Evolutionary conservation across 2,888 invertebrate genomes (phyloP), one percentile per base, ranked within the genome.

Genomic region (Nemotelus nigrinus): DNA sequence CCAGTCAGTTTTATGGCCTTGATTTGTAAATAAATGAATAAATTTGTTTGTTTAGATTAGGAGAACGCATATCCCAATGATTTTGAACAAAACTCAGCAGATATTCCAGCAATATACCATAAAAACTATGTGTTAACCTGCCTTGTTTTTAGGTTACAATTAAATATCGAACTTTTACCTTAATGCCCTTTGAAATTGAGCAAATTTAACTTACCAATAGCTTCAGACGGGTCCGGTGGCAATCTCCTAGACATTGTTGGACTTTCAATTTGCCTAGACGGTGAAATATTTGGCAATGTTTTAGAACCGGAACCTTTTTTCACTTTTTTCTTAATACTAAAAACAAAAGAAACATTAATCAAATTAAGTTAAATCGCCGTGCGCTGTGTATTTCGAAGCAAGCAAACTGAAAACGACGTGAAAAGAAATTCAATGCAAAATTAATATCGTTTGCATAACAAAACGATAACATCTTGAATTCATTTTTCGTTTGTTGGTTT

Each of bases 251-350:
- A 91, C 82, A 92, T 91, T 88, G 93, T 93, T 80, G 94, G 94
- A 82, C 94, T 92, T 85, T 93, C 93, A 80, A 91, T 89, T 82
- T 93, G 93, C 81, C 94, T 90, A 76, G 95, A 95, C 7, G 96
- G 95, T 83, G 94, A 95, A 87, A 93, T 94, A 81, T 93, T 92
- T 70, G 96, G 96, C 80, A 96, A 88, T 3, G 95, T 96, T 88
- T 95, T 95, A 3, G 94, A 94, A 44, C 95, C 94, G 0, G 94
- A 93, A 43, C 92, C 92, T 85, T 93, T 93, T 88, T 93, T 93
- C 83, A 93, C 94, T 88, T 95, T 94, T 88, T 94, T 94, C 88
- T 95, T 95, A 85, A 95, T 95, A 87, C 95, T 93, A 86, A 45
- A 88, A 84, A 76, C 55, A 70, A 65, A 71, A 78, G 55, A 65